Conservation (phyloP, 2,113 vertebrate genomes). For the Plectropomus leopardus region DNA sequence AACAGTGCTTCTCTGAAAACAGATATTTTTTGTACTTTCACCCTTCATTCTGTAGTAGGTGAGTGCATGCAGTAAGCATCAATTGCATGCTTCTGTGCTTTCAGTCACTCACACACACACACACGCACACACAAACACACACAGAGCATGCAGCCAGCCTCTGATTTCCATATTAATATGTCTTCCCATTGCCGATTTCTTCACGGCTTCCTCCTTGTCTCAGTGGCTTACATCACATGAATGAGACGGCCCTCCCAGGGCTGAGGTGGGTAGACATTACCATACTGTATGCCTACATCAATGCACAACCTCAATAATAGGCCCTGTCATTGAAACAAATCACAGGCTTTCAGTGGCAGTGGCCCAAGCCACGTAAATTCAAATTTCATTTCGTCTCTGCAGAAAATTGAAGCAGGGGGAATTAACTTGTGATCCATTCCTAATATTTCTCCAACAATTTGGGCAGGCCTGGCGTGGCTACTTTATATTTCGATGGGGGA, state of each 20-base stretch:
- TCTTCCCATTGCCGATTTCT: conserved; percentile 54
- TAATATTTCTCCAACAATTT: conserved; percentile 80
- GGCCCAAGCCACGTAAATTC: conserved; percentile 75
- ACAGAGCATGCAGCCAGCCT: conserved; percentile 24
- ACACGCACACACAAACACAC: neutral
- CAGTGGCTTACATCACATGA: conserved; percentile 67
- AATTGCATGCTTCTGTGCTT: neutral
- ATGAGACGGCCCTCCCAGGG: conserved; percentile 55
- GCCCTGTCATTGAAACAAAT: conserved; percentile 80
- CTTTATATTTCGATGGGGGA: conserved; percentile 72
- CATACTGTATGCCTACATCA: conserved; percentile 78
- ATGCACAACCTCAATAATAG: conserved; percentile 76
- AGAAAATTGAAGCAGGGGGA: conserved; percentile 77
- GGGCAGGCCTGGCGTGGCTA: conserved; percentile 54
- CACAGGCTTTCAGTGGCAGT: conserved; percentile 68
- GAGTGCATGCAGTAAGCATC: conserved; percentile 15
- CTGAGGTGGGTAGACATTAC: conserved; percentile 69
- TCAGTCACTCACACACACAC: neutral
- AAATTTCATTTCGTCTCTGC: conserved; percentile 74
- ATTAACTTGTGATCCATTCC: conserved; percentile 79
- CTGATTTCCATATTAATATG: conserved; percentile 72
- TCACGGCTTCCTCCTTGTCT: conserved; percentile 60
- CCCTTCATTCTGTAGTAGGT: conserved; percentile 19
- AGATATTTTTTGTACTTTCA: conserved; percentile 20
- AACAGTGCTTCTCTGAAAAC: conserved; percentile 7